Evolutionary conservation across 2,888 invertebrate species (phyloP).

Genomic region (Amblyteles armatorius): DNA sequence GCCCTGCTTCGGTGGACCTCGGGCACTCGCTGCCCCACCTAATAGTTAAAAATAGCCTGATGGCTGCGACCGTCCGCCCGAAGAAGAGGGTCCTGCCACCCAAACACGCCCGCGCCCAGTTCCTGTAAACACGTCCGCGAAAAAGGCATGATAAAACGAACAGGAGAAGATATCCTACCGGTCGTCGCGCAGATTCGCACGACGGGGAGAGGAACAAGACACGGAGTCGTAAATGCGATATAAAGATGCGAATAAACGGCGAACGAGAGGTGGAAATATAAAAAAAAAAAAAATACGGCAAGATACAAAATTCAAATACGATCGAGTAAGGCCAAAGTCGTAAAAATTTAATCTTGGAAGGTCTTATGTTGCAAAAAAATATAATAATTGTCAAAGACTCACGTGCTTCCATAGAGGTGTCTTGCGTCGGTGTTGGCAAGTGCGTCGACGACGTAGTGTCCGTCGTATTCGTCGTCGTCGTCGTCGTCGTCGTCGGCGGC

Average conservation of each 20-base stretch:
- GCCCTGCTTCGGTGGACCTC: slow-evolving; percentile 64
- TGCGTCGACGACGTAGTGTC: slow-evolving; percentile 74
- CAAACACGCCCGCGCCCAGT: slow-evolving; percentile 61
- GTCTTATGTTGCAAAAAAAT: neutral
- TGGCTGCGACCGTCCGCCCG: slow-evolving; percentile 13
- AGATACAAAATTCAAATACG: neutral
- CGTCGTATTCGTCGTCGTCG: neutral
- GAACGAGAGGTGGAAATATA: slow-evolving; percentile 23
- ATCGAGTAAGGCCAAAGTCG: neutral
- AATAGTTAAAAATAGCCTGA: slow-evolving; percentile 76
- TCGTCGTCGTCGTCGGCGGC: slow-evolving; percentile 52
- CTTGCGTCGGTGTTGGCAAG: slow-evolving; percentile 68
- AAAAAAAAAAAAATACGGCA: slow-evolving; percentile 11
- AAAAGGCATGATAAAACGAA: slow-evolving; percentile 71
- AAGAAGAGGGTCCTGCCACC: slow-evolving; percentile 71
- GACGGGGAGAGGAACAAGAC: slow-evolving; percentile 18
- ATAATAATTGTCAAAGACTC: slow-evolving; percentile 69
- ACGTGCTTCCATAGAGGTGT: slow-evolving; percentile 83
- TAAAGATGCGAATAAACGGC: neutral
- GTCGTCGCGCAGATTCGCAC: slow-evolving; percentile 27
- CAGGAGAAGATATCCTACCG: slow-evolving; percentile 39
- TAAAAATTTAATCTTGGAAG: neutral
- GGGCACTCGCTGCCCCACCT: slow-evolving; percentile 50
- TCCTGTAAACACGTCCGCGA: slow-evolving; percentile 74
- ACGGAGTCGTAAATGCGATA: slow-evolving; percentile 30